These are phyloP conservation scores for Trogon surrucura DNA, from an alignment of 2,113 vertebrate genomes.

Conservation along the genomic window DNA sequence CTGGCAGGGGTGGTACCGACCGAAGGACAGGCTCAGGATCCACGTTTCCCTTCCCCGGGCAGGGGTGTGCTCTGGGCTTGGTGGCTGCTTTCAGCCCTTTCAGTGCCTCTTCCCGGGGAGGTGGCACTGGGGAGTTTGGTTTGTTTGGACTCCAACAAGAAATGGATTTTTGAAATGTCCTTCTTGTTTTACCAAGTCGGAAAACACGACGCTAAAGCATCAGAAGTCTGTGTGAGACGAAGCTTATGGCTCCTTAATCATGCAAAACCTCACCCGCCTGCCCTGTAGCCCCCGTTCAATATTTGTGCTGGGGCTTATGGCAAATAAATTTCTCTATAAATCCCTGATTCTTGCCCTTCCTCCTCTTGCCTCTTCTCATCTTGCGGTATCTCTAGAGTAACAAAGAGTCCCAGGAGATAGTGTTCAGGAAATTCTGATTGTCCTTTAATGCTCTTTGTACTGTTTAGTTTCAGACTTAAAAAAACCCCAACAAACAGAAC, in stretches of 20 bases:
- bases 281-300: neutral
- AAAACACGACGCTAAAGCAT: neutral
- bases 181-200: neutral
- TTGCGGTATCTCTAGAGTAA: neutral
- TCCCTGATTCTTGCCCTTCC: neutral
- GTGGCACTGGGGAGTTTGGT: neutral
- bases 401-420: neutral
- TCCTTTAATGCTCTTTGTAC: neutral
- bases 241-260: neutral
- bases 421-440: neutral
- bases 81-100: neutral
- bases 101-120: rapidly evolving
- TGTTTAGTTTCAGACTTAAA: neutral
- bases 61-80: neutral
- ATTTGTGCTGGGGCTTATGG: neutral
- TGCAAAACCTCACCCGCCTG: neutral
- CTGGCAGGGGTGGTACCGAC: neutral
- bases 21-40: neutral
- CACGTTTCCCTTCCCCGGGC: neutral
- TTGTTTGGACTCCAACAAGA: neutral
- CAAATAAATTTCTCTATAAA: neutral
- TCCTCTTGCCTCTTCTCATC: neutral
- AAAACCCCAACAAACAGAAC: neutral
- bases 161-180: neutral
- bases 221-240: neutral